Conservation (phyloP, 2,888 invertebrate genomes). For the Strigamia maritima region DNA sequence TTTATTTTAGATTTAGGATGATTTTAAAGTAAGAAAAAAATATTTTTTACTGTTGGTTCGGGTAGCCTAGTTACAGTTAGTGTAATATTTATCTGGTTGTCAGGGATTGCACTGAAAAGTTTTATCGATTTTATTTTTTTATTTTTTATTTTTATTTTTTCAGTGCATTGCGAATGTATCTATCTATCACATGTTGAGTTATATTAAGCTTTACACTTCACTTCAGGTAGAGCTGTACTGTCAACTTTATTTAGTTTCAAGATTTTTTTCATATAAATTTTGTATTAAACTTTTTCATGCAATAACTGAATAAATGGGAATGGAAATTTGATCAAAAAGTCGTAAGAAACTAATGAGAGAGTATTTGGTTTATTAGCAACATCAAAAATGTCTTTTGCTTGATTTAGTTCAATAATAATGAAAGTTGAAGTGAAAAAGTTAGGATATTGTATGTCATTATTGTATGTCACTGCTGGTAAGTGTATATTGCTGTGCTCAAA, state of each 20-base stretch:
- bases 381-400: no score
- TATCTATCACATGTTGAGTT: conserved; percentile 28
- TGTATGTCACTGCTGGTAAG: no score
- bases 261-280: not conserved
- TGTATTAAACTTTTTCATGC: not conserved
- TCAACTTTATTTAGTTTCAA: not conserved
- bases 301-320: not conserved
- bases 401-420: no score
- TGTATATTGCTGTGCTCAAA: no score
- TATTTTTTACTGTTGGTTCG: not conserved
- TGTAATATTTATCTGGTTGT: conserved; percentile 18
- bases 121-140: not conserved
- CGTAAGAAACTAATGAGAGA: no score
- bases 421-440: no score
- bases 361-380: no score
- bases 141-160: not conserved
- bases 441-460: no score
- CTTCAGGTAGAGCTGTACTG: not conserved
- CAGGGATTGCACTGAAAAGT: not conserved
- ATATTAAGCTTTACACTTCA: conserved; percentile 25
- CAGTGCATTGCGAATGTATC: not conserved
- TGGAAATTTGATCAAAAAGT: no score
- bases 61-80: not conserved
- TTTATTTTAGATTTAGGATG: not conserved
- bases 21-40: not conserved